Conservation (phyloP, 2,797 vertebrate species). For the Chloroceryle inda region DNA sequence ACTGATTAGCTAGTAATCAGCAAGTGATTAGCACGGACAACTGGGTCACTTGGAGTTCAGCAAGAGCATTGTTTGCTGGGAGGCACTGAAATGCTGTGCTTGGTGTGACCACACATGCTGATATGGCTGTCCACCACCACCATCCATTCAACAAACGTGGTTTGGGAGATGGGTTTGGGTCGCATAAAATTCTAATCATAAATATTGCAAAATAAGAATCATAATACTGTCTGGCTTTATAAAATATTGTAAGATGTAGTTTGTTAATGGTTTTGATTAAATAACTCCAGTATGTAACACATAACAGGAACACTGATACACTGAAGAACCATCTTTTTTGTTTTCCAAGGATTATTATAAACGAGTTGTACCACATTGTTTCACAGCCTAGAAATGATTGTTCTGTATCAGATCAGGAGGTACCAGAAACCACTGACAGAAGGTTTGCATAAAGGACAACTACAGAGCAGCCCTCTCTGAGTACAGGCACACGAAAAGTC, state of each 20-base stretch:
- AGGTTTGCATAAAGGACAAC: background rate
- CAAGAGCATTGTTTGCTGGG: constrained; percentile 49
- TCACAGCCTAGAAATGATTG: background rate
- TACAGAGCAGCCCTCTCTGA: background rate
- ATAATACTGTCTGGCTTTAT: background rate
- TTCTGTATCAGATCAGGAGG: background rate
- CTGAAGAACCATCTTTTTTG: background rate
- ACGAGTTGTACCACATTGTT: background rate
- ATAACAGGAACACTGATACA: background rate
- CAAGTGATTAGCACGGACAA: constrained; percentile 78
- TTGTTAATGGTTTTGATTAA: background rate
- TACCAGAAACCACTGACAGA: background rate
- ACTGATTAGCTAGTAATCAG: constrained; percentile 83
- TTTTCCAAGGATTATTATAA: background rate
- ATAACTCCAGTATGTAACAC: background rate
- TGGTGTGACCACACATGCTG: background rate
- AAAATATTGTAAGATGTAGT: background rate
- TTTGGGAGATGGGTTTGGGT: background rate
- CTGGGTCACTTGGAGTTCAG: constrained; percentile 80
- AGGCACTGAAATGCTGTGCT: constrained; percentile 53
- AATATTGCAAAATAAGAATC: background rate
- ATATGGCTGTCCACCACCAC: background rate
- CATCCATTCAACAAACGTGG: background rate
- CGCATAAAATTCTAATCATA: background rate
- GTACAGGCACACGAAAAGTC: background rate